A percentile compares a stretch with the other conserved stretches of the same genome.
Conservation (phyloP, 2,888 invertebrate species). For the Hirtodrosophila cameraria region DNA sequence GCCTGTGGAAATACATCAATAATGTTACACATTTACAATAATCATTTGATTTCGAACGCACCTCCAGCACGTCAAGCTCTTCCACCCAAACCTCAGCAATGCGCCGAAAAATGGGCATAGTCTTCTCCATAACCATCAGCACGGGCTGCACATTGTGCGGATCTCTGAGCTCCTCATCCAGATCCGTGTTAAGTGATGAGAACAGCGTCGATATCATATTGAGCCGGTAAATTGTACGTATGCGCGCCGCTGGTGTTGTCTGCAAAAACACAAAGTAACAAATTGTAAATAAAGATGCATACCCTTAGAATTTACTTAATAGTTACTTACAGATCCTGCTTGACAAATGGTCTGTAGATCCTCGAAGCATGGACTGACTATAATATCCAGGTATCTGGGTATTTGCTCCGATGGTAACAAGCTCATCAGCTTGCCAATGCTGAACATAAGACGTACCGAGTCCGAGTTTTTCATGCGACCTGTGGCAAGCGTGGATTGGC, state of each 20-base stretch:
- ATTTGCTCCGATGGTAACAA: constrained; percentile 87
- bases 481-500: constrained; percentile 86
- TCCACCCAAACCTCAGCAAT: constrained; percentile 87
- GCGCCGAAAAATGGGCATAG: constrained; percentile 87
- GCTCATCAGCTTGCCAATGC: constrained; percentile 90
- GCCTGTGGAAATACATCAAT: constrained; percentile 85
- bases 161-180: constrained; percentile 77
- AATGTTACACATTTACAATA: not conserved
- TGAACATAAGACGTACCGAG: constrained; percentile 90
- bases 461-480: constrained; percentile 88
- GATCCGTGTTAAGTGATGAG: constrained; percentile 86
- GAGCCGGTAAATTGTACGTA: constrained; percentile 86
- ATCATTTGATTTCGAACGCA: constrained; percentile 58
- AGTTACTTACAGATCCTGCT: constrained; percentile 84
- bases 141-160: constrained; percentile 85
- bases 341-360: constrained; percentile 86
- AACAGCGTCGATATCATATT: constrained; percentile 89
- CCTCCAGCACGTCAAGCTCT: constrained; percentile 88
- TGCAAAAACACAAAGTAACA: constrained; percentile 15
- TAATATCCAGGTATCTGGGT: constrained; percentile 88
- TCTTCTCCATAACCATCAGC: constrained; percentile 86
- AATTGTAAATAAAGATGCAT: not conserved
- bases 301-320: not conserved
- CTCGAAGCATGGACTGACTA: constrained; percentile 88
- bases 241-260: constrained; percentile 64